Evolutionary conservation across 1,140 invertebrate genomes (phyloP).

Genomic region (Drosophila hydei): DNA sequence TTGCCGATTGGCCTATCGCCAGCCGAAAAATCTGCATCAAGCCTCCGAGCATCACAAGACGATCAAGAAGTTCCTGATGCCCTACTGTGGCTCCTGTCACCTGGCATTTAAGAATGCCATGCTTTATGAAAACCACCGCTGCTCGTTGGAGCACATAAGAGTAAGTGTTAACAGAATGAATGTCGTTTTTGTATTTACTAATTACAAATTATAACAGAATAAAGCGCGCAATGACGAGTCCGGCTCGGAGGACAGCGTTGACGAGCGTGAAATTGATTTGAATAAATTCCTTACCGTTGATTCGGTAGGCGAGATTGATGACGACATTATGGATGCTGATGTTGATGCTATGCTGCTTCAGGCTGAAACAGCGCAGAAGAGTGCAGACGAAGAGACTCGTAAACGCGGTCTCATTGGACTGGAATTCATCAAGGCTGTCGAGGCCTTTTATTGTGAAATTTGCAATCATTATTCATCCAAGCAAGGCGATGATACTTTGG

Average conservation of each 20-base stretch:
- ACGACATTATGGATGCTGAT: slow-evolving; percentile 84
- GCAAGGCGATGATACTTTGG: slow-evolving; percentile 85
- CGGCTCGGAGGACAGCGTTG: slow-evolving; percentile 86
- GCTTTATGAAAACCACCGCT: slow-evolving; percentile 92
- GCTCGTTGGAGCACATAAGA: slow-evolving; percentile 91
- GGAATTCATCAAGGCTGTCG: slow-evolving; percentile 90
- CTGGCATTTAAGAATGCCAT: slow-evolving; percentile 91
- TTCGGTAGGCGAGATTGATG: slow-evolving; percentile 93
- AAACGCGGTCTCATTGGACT: slow-evolving; percentile 90
- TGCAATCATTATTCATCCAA: slow-evolving; percentile 89
- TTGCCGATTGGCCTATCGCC: slow-evolving; percentile 92
- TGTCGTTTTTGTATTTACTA: background rate
- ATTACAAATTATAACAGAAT: slow-evolving; percentile 82
- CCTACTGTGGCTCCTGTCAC: slow-evolving; percentile 87
- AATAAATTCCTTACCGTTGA: slow-evolving; percentile 93
- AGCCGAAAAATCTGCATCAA: slow-evolving; percentile 90
- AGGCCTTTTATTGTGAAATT: slow-evolving; percentile 89
- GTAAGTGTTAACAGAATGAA: slow-evolving; percentile 81
- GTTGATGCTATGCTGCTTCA: slow-evolving; percentile 74
- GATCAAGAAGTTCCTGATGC: slow-evolving; percentile 92
- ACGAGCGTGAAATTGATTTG: slow-evolving; percentile 90
- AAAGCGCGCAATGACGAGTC: slow-evolving; percentile 85
- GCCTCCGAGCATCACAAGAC: slow-evolving; percentile 90
- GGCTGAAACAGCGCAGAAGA: slow-evolving; percentile 84
- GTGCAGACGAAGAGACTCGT: slow-evolving; percentile 87